Base-by-base conservation (phyloP, 92 coral and sea anemone genomes). In the Palythoa caribaeorum region DNA sequence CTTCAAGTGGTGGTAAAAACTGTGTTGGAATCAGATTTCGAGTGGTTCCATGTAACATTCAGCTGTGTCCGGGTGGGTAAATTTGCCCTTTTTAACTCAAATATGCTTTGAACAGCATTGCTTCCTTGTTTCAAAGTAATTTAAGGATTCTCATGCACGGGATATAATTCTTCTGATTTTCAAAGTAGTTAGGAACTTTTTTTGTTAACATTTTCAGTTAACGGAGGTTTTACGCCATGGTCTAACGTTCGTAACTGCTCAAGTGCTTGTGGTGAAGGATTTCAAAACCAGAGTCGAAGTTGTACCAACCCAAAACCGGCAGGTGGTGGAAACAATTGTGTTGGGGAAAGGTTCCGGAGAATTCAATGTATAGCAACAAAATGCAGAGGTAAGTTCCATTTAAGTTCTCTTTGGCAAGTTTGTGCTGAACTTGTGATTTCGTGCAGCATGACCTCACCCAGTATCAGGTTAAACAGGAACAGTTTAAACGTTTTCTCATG, bases 231-330 rank as follows among this genome's bases (percentile, higher is more conserved):
- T 8, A 71, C 16, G 9, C 6, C 19, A 36, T 71, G 76, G 76
- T 17, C 1, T 17, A 38, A 71, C 35, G 50, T 36, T 71, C 16
- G 76, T 28, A 71, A 71, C 40, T 71, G 76, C 44, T 71, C 76
- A 0, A 21, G 44, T 17, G 14, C 14, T 12, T 71, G 76, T 38
- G 76, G 76, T 36, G 39, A 37, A 71, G 76, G 76, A 71, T 17
- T 37, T 17, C 76, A 19, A 14, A 71, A 71, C 40, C 76, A 71
- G 11, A 71, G 47, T 28, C 76, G 47, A 5, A 6, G 47, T 2
- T 71, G 76, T 37, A 71, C 76, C 76, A 21, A 71, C 76, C 76
- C 76, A 37, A 36, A 5, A 71, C 76, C 76, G 12, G 9, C 3
- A 71, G 14, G 28, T 36, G 40, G 76, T 71, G 76, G 76, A 20